These are phyloP conservation scores for Cylindroiulus punctatus DNA, from an alignment of 2,888 invertebrate genomes.

Conservation along the genomic window DNA sequence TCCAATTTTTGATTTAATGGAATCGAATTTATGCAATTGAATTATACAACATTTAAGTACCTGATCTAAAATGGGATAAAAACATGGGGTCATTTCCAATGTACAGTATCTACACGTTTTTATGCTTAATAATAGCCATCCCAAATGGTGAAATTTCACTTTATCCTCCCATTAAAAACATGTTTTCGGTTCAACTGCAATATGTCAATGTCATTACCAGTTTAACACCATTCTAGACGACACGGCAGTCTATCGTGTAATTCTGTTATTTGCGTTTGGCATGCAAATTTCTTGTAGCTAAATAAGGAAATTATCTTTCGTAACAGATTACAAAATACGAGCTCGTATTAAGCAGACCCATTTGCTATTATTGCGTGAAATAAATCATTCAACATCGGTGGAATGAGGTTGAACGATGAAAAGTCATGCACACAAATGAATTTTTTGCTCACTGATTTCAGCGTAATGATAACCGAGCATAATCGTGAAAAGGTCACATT, in stretches of 20 bases:
- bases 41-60: no score
- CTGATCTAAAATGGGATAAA: no score
- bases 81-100: no score
- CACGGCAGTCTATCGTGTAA: background rate
- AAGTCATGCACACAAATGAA: background rate
- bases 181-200: background rate
- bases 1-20: no score
- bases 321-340: constrained; percentile 3
- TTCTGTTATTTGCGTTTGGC: background rate
- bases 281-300: background rate
- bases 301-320: background rate
- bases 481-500: constrained; percentile 27
- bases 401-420: constrained; percentile 23
- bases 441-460: background rate
- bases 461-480: background rate
- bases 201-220: background rate
- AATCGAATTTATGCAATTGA: no score
- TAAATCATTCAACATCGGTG: background rate
- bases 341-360: background rate
- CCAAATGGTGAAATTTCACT: no score
- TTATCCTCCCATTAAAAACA: background rate
- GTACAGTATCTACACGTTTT: no score
- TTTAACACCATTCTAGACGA: background rate
- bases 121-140: no score
- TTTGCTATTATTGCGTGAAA: background rate